Evolutionary conservation across 2,888 invertebrate genomes (phyloP).

Genomic region (Parapristionchus giblindavisi): DNA sequence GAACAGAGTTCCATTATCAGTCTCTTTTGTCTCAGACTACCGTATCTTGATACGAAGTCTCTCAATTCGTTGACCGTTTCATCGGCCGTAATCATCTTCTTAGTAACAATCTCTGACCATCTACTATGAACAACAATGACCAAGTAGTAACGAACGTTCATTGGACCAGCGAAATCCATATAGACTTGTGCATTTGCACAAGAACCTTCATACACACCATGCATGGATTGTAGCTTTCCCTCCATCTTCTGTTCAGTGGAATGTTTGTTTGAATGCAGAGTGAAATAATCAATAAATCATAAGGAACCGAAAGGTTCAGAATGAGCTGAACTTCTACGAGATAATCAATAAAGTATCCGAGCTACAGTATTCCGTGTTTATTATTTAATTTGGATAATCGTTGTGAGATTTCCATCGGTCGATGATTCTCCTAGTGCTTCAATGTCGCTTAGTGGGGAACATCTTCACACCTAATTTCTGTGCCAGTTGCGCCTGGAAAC

Average conservation of each 20-base stretch:
- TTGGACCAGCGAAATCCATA: slow-evolving; percentile 14
- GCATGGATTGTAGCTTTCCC: not conserved
- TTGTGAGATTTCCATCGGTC: slow-evolving; percentile 33
- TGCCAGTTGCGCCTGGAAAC: slow-evolving; percentile 34
- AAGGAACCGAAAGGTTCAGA: no score
- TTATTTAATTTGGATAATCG: slow-evolving; percentile 22
- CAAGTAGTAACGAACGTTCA: slow-evolving; percentile 5
- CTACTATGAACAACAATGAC: slow-evolving; percentile 7
- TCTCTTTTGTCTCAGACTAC: not conserved
- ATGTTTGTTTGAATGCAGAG: no score
- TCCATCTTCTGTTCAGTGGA: no score
- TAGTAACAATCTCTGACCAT: slow-evolving; percentile 6
- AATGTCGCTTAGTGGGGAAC: slow-evolving; percentile 27
- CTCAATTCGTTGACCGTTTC: not conserved
- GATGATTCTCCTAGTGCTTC: slow-evolving; percentile 18
- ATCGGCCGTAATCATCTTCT: slow-evolving; percentile 5
- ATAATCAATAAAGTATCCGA: no score
- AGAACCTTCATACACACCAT: not conserved
- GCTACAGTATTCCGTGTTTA: no score
- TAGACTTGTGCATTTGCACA: no score
- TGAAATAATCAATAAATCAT: no score
- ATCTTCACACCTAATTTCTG: slow-evolving; percentile 35
- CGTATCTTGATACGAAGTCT: slow-evolving; percentile 18
- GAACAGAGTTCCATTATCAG: not conserved
- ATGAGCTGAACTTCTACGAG: no score